Conservation (phyloP, 2,888 invertebrate species). For the Eupelmus urozonus region DNA sequence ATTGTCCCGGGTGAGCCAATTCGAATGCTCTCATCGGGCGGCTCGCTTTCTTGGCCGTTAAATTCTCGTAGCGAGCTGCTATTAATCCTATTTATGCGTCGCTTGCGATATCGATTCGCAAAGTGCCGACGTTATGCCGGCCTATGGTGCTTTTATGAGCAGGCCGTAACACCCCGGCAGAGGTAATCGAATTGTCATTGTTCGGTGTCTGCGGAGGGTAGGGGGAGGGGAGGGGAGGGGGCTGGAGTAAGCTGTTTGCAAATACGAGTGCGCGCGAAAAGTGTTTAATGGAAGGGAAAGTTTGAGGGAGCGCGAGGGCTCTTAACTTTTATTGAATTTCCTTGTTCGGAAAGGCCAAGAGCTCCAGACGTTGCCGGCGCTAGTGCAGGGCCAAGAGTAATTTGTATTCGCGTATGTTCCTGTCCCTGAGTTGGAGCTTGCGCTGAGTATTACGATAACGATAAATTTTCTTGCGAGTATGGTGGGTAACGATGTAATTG, state of each 20-base stretch:
- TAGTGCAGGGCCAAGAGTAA: background rate
- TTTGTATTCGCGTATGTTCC: no score
- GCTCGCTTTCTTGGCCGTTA: no score
- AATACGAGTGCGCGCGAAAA: slow-evolving; percentile 32
- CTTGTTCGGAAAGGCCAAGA: slow-evolving; percentile 47
- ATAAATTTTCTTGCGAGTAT: slow-evolving; percentile 21
- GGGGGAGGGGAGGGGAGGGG: background rate
- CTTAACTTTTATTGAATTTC: slow-evolving; percentile 57
- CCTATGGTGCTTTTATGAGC: background rate
- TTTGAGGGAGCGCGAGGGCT: slow-evolving; percentile 12
- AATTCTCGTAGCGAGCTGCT: no score
- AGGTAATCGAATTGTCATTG: slow-evolving; percentile 32
- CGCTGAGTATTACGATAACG: background rate
- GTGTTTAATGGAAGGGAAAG: slow-evolving; percentile 47
- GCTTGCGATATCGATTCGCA: no score
- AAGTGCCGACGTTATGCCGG: background rate
- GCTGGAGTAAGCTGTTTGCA: slow-evolving; percentile 23
- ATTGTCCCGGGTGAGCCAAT: no score
- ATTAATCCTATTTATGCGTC: no score
- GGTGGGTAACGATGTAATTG: background rate
- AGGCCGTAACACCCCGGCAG: background rate
- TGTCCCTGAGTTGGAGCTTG: background rate
- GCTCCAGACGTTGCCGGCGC: slow-evolving; percentile 3
- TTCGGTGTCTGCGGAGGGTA: background rate
- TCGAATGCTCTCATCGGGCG: no score